Evolutionary conservation across 2,113 vertebrate species (phyloP).

Genomic region (Petaurus breviceps): DNA sequence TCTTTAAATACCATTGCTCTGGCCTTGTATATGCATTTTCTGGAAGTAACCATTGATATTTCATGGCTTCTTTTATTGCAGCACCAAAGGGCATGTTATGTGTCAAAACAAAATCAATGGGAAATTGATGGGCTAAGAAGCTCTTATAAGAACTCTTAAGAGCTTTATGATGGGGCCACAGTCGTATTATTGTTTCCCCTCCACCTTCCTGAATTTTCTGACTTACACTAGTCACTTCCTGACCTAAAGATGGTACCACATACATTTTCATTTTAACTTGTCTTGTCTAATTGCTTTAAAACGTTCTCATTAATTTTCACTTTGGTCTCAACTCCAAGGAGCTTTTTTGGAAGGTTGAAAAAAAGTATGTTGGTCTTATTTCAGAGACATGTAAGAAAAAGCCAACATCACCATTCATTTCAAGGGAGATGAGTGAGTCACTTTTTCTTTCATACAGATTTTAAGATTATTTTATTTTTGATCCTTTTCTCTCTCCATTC

Average conservation of each 20-base stretch:
- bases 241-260: constrained; percentile 12
- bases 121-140: constrained; percentile 68
- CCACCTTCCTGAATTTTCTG: constrained; percentile 47
- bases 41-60: constrained; percentile 67
- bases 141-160: constrained; percentile 60
- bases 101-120: constrained; percentile 75
- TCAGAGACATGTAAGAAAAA: constrained; percentile 52
- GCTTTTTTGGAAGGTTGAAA: constrained; percentile 48
- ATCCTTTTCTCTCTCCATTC: not conserved
- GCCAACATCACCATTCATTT: constrained; percentile 49
- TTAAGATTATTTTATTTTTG: constrained; percentile 17
- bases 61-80: constrained; percentile 69
- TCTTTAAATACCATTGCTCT: constrained; percentile 61
- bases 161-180: constrained; percentile 55
- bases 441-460: constrained; percentile 46
- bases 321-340: constrained; percentile 31
- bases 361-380: constrained; percentile 34
- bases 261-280: constrained; percentile 18
- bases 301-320: constrained; percentile 53
- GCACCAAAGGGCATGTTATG: constrained; percentile 60
- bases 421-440: constrained; percentile 26
- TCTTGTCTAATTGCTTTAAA: constrained; percentile 19
- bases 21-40: constrained; percentile 52
- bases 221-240: constrained; percentile 55
- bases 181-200: constrained; percentile 37